phyloP scores from a whole-genome alignment of 2,113 vertebrate genomes.

The Parus major region DNA sequence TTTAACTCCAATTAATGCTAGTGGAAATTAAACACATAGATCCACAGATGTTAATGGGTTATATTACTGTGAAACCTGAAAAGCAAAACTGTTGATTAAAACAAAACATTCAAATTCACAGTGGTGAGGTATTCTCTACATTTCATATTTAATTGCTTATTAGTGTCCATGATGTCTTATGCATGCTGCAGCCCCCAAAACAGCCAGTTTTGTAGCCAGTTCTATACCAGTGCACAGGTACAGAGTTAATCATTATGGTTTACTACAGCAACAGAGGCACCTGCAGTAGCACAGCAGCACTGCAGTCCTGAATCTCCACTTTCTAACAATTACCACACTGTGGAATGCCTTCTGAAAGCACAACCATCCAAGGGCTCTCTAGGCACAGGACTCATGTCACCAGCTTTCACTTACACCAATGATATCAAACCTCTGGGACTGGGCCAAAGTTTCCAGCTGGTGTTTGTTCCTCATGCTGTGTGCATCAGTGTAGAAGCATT shows the following conservation, averaged over 20 bases:
- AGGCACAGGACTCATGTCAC: not conserved
- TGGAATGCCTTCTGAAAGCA: not conserved
- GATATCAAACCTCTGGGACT: not conserved
- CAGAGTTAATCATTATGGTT: fast-evolving
- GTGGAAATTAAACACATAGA: conserved; percentile 40
- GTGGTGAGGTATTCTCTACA: not conserved
- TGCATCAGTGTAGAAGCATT: not conserved
- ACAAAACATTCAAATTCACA: not conserved
- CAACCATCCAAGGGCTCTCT: not conserved
- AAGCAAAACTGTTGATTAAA: not conserved
- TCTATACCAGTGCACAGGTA: not conserved
- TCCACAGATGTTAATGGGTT: not conserved
- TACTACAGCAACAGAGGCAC: not conserved
- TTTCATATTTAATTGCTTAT: not conserved
- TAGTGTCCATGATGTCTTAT: not conserved
- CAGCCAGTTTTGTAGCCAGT: not conserved
- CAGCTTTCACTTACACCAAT: fast-evolving
- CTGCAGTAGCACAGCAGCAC: not conserved
- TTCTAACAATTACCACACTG: not conserved
- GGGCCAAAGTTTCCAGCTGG: not conserved
- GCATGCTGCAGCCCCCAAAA: not conserved
- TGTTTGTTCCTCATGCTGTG: not conserved
- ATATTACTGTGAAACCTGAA: not conserved
- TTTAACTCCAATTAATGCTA: conserved; percentile 44
- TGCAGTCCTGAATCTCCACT: not conserved